Conservation (phyloP, 1,140 invertebrate genomes). For the Anagrus nilaparvatae region DNA sequence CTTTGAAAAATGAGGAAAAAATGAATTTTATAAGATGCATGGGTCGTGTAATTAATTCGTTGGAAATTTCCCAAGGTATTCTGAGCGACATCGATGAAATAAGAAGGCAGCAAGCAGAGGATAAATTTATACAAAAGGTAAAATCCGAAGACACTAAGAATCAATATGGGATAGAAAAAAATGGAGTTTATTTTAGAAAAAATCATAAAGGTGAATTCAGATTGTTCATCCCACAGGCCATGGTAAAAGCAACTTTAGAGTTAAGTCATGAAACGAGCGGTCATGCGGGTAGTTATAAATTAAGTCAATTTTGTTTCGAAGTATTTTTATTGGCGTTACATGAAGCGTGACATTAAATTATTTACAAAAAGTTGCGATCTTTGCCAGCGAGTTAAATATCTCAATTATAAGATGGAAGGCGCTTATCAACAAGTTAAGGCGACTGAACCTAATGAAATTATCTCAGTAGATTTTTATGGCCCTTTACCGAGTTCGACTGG, state of each 20-base stretch:
- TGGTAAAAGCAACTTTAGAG: not conserved
- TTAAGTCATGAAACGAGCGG: constrained; percentile 1
- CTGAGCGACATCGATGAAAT: not conserved
- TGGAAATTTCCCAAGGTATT: too few species aligned
- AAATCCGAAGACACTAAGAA: not conserved
- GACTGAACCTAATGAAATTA: constrained; percentile 1
- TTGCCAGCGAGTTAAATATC: constrained; percentile 4
- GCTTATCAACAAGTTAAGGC: not conserved
- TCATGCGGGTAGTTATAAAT: constrained; percentile 5
- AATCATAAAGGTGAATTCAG: not conserved
- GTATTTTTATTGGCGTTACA: constrained; percentile 3
- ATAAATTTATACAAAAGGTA: not conserved
- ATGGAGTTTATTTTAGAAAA: not conserved
- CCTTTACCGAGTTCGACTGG: constrained; percentile 1
- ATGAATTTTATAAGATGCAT: not conserved
- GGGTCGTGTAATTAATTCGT: too few species aligned
- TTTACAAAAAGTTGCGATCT: not conserved
- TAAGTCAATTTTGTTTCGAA: not conserved
- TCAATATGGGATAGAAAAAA: not conserved
- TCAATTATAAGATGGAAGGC: constrained; percentile 2
- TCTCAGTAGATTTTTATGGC: constrained; percentile 6
- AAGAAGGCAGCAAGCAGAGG: not conserved
- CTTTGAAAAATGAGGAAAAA: not conserved
- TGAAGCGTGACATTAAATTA: not conserved
- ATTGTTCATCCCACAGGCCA: not conserved